phyloP scores from a whole-genome alignment of 2,888 invertebrate genomes.

The Osedax frankpressi region DNA sequence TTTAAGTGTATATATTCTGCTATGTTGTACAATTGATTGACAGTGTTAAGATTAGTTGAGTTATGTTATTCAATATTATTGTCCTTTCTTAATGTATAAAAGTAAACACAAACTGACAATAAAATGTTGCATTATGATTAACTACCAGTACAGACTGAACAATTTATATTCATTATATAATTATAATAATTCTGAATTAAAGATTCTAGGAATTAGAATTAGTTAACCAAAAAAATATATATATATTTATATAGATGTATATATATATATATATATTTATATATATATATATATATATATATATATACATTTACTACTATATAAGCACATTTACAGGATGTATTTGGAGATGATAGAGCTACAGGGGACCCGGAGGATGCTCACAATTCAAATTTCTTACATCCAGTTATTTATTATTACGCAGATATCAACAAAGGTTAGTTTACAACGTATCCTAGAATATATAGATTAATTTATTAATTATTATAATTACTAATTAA shows the following conservation, averaged over 20 bases:
- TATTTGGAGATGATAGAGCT: constrained; percentile 45
- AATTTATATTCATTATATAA: neutral
- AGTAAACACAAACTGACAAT: too few relatives aligned
- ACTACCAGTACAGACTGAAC: too few relatives aligned
- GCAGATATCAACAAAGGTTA: neutral
- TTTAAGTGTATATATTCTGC: too few relatives aligned
- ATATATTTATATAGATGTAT: neutral
- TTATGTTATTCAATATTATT: too few relatives aligned
- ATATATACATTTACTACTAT: neutral
- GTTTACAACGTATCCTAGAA: neutral
- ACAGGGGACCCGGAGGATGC: constrained; percentile 44
- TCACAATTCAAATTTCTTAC: constrained; percentile 48
- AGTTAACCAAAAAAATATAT: too few relatives aligned
- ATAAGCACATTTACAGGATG: constrained; percentile 32
- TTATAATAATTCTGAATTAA: too few relatives aligned
- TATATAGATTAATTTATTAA: neutral
- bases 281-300: neutral
- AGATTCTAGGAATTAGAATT: too few relatives aligned
- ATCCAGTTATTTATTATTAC: constrained; percentile 48
- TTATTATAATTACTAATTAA: too few relatives aligned
- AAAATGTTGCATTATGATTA: too few relatives aligned
- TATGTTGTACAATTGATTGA: too few relatives aligned
- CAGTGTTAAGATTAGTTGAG: too few relatives aligned
- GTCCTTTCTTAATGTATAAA: too few relatives aligned
- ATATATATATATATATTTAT: neutral